Conservation (phyloP, 2,113 vertebrate species). For the Campylomormyrus tamandua region DNA sequence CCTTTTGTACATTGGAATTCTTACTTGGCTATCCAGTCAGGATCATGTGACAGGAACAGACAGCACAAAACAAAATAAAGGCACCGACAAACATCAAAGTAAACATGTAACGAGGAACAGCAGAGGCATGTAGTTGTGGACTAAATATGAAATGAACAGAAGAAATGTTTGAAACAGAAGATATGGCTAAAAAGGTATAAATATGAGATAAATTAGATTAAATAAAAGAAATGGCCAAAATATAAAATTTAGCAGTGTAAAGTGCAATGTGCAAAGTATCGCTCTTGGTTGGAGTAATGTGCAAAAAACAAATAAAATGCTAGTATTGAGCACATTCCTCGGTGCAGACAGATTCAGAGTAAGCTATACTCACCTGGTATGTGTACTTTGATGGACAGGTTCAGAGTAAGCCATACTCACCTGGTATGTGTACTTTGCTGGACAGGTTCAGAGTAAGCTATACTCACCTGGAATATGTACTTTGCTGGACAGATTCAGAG, state of each 20-base stretch:
- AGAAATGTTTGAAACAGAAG: background rate
- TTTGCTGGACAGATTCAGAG: slow-evolving; percentile 5
- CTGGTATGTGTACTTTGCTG: background rate
- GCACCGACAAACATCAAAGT: background rate
- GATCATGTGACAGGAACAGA: background rate
- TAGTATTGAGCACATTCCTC: background rate
- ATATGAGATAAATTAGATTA: background rate
- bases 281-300: background rate
- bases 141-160: background rate
- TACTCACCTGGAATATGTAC: slow-evolving; percentile 9
- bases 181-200: background rate
- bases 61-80: background rate
- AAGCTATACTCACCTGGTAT: slow-evolving; percentile 8
- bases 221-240: background rate
- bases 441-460: background rate
- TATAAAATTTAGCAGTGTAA: background rate
- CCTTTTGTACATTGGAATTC: background rate
- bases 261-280: background rate
- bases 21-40: background rate
- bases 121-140: background rate
- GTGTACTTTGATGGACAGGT: background rate
- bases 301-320: background rate
- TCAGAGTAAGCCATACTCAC: slow-evolving; percentile 14
- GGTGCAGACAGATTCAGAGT: background rate
- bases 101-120: background rate